These are phyloP conservation scores for Pristis pectinata DNA, from an alignment of 2,797 vertebrate species.

Conservation along the genomic window DNA sequence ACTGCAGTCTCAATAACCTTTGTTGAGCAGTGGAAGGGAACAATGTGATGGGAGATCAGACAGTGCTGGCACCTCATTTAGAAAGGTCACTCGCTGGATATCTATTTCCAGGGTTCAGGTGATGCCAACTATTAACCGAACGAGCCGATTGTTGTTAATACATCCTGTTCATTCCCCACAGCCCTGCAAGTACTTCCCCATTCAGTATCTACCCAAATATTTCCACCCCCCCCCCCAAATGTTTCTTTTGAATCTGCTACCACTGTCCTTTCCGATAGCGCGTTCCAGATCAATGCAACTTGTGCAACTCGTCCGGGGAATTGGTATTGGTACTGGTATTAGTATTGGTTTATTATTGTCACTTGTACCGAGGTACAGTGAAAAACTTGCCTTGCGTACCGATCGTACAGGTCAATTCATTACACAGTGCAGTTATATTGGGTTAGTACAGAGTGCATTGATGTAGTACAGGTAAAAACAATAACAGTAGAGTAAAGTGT, in stretches of 20 bases:
- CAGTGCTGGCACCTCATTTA: neutral
- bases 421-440: no score
- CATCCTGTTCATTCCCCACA: neutral
- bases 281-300: neutral
- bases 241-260: no score
- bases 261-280: neutral
- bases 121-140: neutral
- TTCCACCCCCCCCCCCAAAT: neutral
- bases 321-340: no score
- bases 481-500: no score
- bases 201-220: neutral
- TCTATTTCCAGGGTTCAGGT: neutral
- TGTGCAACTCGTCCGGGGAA: neutral
- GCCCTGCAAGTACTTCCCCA: neutral
- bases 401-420: no score
- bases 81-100: neutral
- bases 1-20: constrained; percentile 7
- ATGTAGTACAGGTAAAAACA: no score
- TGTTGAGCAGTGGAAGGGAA: neutral
- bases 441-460: no score
- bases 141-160: neutral
- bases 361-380: no score
- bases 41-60: neutral
- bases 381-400: no score
- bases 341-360: no score